Evolutionary conservation across 2,113 vertebrate genomes (phyloP), one percentile per base, ranked within the genome.

Genomic region (Aptenodytes forsteri): DNA sequence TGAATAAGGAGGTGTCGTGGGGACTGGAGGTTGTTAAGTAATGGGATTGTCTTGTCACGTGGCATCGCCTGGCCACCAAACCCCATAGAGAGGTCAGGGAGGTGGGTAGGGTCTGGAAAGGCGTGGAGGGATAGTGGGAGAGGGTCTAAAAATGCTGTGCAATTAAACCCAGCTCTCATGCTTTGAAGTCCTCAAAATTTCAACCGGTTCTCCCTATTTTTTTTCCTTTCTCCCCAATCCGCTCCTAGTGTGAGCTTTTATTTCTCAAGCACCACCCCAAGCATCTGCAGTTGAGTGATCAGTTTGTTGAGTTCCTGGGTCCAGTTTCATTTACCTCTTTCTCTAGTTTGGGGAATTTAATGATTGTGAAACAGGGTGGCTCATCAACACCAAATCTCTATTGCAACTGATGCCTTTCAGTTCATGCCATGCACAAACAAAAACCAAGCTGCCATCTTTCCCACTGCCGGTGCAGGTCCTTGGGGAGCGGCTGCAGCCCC

Each of bases 101-200:
- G 79, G 44, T 55, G 70, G 86, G 75, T 29, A 79, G 79, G 62
- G 49, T n/a, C 80, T 58, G 70, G 44, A 62, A 19, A 44, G 80
- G 42, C 16, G 7, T 1, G 1, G 47, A 83, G 47, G 49, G 67
- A 22, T 29, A 65, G 44, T 38, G 36, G 83, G 69, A 90, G 46
- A 66, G 54, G 61, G n/a, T 83, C 76, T 85, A 18, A 83, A 83
- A 75, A 64, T 16, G 47, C 62, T 79, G 94, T 96, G 97, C 92
- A 95, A 94, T 95, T 46, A 55, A 89, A 89, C 54, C 36, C 58
- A 59, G 85, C 92, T 93, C 59, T 84, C 34, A 29, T 77, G 75
- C 91, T 94, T 93, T 78, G 65, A 90, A 84, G 94, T 96, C 93
- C 91, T 95, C 82, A 82, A 52, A 85, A 96, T 96, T 97, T 96